These are phyloP conservation scores for Brachyistius frenatus DNA, from an alignment of 2,113 vertebrate genomes.

Conservation along the genomic window DNA sequence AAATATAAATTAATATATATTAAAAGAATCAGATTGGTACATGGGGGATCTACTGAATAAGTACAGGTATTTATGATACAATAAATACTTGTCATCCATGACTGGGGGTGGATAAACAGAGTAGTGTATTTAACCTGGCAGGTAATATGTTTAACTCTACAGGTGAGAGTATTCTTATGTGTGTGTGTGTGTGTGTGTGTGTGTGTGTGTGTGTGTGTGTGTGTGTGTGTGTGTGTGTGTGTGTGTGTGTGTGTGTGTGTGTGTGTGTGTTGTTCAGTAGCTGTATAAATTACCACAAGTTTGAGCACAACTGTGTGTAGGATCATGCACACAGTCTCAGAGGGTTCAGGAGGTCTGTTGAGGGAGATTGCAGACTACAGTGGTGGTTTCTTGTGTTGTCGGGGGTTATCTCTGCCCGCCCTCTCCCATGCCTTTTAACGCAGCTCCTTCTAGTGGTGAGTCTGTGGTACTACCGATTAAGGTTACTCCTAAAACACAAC, in stretches of 20 bases:
- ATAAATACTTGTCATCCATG: conserved; percentile 99
- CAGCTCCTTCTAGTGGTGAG: conserved; percentile 72
- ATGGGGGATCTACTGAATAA: conserved; percentile 94
- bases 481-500: conserved; percentile 73
- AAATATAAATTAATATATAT: conserved; percentile 99
- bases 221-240: conserved; percentile 55
- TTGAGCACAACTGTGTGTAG: conserved; percentile 62
- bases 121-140: conserved; percentile 83
- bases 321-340: conserved; percentile 69
- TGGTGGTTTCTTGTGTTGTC: conserved; percentile 56
- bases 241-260: conserved; percentile 63
- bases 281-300: conserved; percentile 68
- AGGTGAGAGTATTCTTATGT: conserved; percentile 83
- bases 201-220: conserved; percentile 62
- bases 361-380: conserved; percentile 51
- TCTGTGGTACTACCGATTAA: conserved; percentile 76
- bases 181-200: conserved; percentile 46
- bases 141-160: conserved; percentile 88
- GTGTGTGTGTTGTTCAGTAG: conserved; percentile 73
- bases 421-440: conserved; percentile 48
- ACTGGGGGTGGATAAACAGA: conserved; percentile 69
- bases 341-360: conserved; percentile 63
- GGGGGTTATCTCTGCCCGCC: conserved; percentile 38
- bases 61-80: conserved; percentile 96
- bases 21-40: conserved; percentile 96